Base-by-base conservation (phyloP, 92 coral and sea anemone genomes). In the Epizoanthus fatuus region DNA sequence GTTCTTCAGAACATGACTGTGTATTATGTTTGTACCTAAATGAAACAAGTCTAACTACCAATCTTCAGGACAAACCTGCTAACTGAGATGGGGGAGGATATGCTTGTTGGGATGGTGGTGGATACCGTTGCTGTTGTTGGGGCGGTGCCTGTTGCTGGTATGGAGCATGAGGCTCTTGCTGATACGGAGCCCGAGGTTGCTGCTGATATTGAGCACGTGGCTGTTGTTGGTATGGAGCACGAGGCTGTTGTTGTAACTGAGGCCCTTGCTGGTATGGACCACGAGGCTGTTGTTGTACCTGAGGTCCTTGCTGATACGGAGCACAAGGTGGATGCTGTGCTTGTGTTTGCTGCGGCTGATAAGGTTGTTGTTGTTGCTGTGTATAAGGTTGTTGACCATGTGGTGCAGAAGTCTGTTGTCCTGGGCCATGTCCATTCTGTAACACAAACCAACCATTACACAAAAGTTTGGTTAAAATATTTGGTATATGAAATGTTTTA, bases 241-340 rank as follows among this genome's bases (percentile, higher is more conserved):
- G 90, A 9, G 17, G 85, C 37, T 68, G 86, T 25, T 59, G 86
- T 13, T 81, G 81, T 54, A 15, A 32, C n/a, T 49, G 69, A 3
- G 60, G 84, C 4, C 63, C 55, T 22, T 76, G 90, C 13, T 63
- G 79, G 19, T 73, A 60, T 4, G 58, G 69, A 9, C 8, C 53
- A 16, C 12, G 73, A 8, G 35, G 70, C 20, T 40, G 80, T 17
- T 56, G 76, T 4, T 80, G 91, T 39, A 16, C 78, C 11, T 22
- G 85, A 13, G 76, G 73, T 52, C 57, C 74, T 51, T 84, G 90
- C 72, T 85, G 90, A 4, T 53, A 68, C 19, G 83, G 93, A 13
- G n/a, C 51, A 20, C 32, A 44, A 19, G 74, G 66, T 4, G 74
- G 82, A n/a, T 75, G 73, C 47, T 77, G 78, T 5, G 7, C 7